phyloP scores from a whole-genome alignment of 2,797 vertebrate genomes.

The Melanotaenia parkinsoni region DNA sequence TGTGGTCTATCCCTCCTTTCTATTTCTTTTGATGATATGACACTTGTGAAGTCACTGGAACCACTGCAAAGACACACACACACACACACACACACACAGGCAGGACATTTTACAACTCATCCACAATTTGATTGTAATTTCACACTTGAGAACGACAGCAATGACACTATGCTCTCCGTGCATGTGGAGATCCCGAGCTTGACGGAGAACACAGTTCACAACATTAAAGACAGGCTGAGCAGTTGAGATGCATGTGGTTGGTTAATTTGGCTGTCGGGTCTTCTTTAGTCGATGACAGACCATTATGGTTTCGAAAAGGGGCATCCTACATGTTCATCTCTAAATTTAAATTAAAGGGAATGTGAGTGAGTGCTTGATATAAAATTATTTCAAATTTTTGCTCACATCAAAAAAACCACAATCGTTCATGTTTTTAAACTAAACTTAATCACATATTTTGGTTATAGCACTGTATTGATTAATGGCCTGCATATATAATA shows the following conservation, averaged over 20 bases:
- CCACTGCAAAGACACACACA: constrained; percentile 14
- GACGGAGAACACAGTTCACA: constrained; percentile 35
- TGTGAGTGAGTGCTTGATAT: background rate
- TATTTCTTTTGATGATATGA: constrained; percentile 26
- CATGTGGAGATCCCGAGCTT: constrained; percentile 28
- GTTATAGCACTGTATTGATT: constrained; percentile 33
- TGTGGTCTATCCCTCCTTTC: constrained; percentile 19
- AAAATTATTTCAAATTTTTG: constrained; percentile 8
- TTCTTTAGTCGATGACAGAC: constrained; percentile 4
- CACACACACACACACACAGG: constrained; percentile 6
- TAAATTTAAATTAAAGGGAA: constrained; percentile 35
- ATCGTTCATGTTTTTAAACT: background rate
- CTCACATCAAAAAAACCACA: constrained; percentile 19
- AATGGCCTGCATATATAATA: constrained; percentile 28
- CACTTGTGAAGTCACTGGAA: constrained; percentile 41
- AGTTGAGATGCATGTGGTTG: constrained; percentile 44
- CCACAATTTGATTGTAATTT: constrained; percentile 52
- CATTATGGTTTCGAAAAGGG: constrained; percentile 27
- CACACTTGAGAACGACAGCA: constrained; percentile 53
- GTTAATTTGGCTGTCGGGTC: constrained; percentile 35
- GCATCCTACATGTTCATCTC: background rate
- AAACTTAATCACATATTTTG: constrained; percentile 28
- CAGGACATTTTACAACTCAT: constrained; percentile 32
- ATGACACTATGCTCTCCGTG: constrained; percentile 23
- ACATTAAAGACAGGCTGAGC: constrained; percentile 38